phyloP scores from a whole-genome alignment of 53 echinoderm and acorn worm species.

The Echinometra lucunter region DNA sequence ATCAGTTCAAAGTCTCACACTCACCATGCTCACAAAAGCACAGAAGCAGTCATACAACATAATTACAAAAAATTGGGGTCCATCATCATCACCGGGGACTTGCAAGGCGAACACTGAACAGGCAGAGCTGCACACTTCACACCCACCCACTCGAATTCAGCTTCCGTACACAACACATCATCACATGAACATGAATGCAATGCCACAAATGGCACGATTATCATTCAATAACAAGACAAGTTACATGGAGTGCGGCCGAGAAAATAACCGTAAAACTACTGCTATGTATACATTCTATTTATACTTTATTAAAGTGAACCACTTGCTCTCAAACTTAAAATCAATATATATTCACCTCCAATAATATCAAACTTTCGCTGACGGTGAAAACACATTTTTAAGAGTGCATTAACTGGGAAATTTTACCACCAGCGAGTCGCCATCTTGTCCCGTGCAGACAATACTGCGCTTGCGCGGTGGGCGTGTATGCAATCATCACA shows the following conservation, averaged over 20 bases:
- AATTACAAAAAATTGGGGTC: no score
- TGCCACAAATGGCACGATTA: no score
- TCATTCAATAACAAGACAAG: no score
- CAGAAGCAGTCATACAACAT: no score
- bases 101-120: no score
- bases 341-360: neutral
- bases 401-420: neutral
- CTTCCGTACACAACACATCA: no score
- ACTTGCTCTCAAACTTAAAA: neutral
- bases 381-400: conserved; percentile 1
- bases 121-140: neutral
- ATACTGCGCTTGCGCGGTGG: conserved; percentile 70
- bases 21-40: no score
- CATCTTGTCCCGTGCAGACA: conserved; percentile 55
- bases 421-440: conserved; percentile 44
- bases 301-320: neutral
- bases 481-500: conserved; percentile 56
- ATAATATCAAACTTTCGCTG: neutral
- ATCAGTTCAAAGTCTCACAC: no score
- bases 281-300: neutral
- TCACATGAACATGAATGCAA: neutral
- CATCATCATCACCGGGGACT: no score
- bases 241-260: neutral
- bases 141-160: neutral
- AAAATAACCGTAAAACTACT: neutral